These are phyloP conservation scores for Typhlomys cinereus DNA, from an alignment of 2,113 vertebrate genomes.

Conservation along the genomic window DNA sequence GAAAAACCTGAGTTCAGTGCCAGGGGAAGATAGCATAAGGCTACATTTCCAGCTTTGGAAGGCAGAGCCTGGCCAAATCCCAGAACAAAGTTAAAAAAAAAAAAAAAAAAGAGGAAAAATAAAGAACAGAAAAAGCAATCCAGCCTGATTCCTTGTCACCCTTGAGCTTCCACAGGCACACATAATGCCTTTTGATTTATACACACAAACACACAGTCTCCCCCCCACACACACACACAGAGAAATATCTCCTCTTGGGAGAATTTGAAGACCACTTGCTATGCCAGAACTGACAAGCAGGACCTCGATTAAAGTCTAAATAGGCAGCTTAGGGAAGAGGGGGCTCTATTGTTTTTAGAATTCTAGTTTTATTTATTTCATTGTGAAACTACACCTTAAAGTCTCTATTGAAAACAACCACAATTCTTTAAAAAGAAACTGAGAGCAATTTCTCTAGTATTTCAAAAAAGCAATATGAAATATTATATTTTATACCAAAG, in stretches of 20 bases:
- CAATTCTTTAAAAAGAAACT: neutral
- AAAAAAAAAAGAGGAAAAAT: too few species aligned
- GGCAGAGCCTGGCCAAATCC: too few species aligned
- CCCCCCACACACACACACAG: too few species aligned
- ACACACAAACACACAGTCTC: too few species aligned
- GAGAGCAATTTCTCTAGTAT: neutral
- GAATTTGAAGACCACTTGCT: neutral
- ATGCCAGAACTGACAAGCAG: neutral
- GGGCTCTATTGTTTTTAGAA: neutral
- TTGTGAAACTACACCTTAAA: slow-evolving; percentile 23
- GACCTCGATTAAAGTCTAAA: neutral
- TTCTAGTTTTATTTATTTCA: neutral
- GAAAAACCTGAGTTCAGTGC: too few species aligned
- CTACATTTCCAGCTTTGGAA: too few species aligned
- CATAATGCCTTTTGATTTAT: too few species aligned
- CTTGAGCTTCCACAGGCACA: too few species aligned
- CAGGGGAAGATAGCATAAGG: too few species aligned
- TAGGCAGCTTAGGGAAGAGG: neutral
- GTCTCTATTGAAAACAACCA: neutral
- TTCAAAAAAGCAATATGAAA: slow-evolving; percentile 37
- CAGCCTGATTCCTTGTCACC: too few species aligned
- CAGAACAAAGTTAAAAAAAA: too few species aligned
- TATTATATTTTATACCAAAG: slow-evolving; percentile 4
- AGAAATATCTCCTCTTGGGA: neutral
- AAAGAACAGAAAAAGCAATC: too few species aligned